Evolutionary conservation across 2,113 vertebrate genomes (phyloP).

Genomic region (Pteronura brasiliensis): DNA sequence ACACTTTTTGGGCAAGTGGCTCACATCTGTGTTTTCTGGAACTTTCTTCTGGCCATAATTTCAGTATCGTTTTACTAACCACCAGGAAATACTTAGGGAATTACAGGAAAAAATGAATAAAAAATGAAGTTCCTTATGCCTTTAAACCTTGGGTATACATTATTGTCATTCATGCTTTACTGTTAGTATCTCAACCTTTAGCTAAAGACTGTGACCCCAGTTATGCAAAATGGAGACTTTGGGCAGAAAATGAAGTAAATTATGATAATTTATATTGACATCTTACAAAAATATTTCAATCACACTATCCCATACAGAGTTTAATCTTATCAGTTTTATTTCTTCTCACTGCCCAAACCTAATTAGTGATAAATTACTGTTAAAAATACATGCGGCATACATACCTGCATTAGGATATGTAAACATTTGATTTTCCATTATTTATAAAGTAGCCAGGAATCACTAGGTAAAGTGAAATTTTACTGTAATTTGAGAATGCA

Average conservation of each 20-base stretch:
- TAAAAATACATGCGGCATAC: background rate
- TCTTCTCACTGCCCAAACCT: background rate
- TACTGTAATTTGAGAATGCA: background rate
- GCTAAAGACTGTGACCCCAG: background rate
- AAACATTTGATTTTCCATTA: background rate
- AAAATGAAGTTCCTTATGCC: background rate
- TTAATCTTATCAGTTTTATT: background rate
- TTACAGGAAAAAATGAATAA: background rate
- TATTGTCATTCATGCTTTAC: background rate
- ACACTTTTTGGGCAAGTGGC: background rate
- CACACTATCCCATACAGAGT: background rate
- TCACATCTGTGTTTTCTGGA: background rate
- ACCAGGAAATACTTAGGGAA: background rate
- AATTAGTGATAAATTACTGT: background rate
- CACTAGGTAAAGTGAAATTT: background rate
- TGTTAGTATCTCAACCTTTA: background rate
- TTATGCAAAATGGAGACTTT: background rate
- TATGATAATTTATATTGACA: background rate
- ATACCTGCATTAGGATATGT: background rate
- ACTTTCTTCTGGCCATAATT: background rate
- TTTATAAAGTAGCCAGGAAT: background rate
- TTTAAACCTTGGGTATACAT: background rate
- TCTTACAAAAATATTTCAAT: background rate
- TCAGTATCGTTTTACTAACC: background rate
- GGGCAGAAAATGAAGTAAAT: background rate